Base-by-base conservation (phyloP, 2,888 invertebrate genomes). In the Elegia similella region DNA sequence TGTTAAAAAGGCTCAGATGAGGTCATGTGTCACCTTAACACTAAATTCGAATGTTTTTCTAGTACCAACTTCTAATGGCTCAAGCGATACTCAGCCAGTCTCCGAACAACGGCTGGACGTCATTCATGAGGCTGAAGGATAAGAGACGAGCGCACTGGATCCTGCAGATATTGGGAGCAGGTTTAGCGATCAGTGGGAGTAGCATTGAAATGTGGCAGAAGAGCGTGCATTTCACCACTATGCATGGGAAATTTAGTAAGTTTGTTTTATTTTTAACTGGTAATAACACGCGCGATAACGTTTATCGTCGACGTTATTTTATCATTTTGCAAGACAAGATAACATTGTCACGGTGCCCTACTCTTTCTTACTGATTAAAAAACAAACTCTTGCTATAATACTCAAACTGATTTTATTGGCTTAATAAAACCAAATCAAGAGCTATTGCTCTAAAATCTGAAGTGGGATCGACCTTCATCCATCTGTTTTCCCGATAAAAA, bases 91-190 rank as follows among this genome's bases (percentile, higher is more conserved):
- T 84, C 5, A 70, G 74, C 57, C 57, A 83, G 6, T 68, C 74
- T 0, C 59, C 72, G 12, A 66, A 69, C 59, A 81, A 79, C 59
- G 69, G 76, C 1, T 84, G 82, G 82, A 72, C 81, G 0, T 65
- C 70, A 5, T 62, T 62, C 12, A 64, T 82, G 1, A 69, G 63
- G 7, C 56, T 75, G 12, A 65, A 67, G 3, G 68, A 82, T 58
- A 76, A 73, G 48, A 69, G 69, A 15, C 70, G 79, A 30, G 73
- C 71, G 1, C 84, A 84, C 61, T 78, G 72, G 68, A 68, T 81
- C 16, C 58, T 82, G 16, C 83, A 80, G 57, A 58, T 78, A 2
- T 2, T 73, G 2, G 80, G 78, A 2, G 73, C 80, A 6, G 71
- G 59, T 0, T 52, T 84, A 44, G 80, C 77, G n/a, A 68, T 83